Percentiles rank a stretch among this genome's conserved stretches.
These are phyloP conservation scores for Trypoxylon attenuatum DNA, from an alignment of 2,888 invertebrate genomes.

Conservation along the genomic window DNA sequence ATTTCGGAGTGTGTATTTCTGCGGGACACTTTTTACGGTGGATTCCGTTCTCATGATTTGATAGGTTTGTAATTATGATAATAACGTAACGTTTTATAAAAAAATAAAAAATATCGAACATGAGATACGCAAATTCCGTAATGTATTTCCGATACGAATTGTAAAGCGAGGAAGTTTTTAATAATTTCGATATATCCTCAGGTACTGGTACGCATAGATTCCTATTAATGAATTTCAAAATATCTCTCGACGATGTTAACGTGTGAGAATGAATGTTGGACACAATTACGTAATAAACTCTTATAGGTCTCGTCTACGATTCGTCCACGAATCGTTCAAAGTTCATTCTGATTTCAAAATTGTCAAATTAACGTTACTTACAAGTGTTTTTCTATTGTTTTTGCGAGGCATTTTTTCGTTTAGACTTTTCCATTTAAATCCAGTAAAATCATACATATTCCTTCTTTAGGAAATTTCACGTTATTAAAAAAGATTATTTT, in stretches of 20 bases:
- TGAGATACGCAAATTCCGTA: neutral
- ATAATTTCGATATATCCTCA: neutral
- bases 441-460: neutral
- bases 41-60: neutral
- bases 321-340: too few species aligned
- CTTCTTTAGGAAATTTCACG: neutral
- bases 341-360: too few species aligned
- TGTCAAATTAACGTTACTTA: too few species aligned
- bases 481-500: neutral
- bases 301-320: too few species aligned
- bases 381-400: too few species aligned
- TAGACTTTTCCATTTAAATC: too few species aligned
- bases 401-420: too few species aligned
- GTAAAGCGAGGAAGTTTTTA: neutral
- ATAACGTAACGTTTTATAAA: neutral
- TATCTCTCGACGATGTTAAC: neutral
- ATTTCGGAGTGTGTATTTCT: too few species aligned
- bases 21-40: too few species aligned
- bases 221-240: neutral
- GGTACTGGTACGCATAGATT: neutral
- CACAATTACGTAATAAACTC: neutral
- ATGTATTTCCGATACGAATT: neutral
- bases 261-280: neutral
- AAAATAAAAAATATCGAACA: neutral
- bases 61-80: neutral